Evolutionary conservation across 2,113 vertebrate species (phyloP).

Genomic region (Cnemophilus loriae): DNA sequence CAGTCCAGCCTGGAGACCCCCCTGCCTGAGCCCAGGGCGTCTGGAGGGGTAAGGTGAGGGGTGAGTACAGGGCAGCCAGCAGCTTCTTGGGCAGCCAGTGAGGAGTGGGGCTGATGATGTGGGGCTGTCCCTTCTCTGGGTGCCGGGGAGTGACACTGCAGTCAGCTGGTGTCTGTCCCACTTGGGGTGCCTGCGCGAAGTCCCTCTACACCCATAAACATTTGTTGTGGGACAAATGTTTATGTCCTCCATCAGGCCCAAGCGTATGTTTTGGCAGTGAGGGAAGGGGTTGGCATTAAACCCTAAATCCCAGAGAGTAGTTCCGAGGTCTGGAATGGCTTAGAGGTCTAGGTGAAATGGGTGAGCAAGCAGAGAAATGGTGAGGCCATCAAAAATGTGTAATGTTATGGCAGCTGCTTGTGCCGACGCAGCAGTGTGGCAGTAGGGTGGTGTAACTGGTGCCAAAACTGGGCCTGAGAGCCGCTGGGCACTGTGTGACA

Average conservation of each 20-base stretch:
- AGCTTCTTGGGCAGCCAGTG: neutral
- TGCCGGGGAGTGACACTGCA: accelerated
- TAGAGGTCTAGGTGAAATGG: neutral
- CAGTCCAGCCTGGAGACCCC: neutral
- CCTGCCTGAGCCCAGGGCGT: accelerated
- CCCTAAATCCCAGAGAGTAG: neutral
- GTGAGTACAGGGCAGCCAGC: neutral
- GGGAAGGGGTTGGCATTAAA: neutral
- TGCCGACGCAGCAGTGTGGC: accelerated
- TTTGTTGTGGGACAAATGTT: accelerated
- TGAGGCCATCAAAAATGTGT: neutral
- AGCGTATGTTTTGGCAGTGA: accelerated
- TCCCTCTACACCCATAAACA: neutral
- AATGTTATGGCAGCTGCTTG: neutral
- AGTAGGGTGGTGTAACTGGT: accelerated
- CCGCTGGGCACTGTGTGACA: accelerated
- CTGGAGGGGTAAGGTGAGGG: neutral
- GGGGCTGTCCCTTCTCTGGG: neutral
- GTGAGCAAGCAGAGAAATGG: neutral
- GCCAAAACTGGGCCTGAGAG: neutral
- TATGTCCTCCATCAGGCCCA: neutral
- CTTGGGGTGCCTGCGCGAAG: accelerated
- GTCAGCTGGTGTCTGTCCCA: neutral
- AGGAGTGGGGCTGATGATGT: neutral
- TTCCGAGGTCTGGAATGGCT: neutral